phyloP scores from a whole-genome alignment of 2,113 vertebrate genomes.

The Herpetotheres cachinnans region DNA sequence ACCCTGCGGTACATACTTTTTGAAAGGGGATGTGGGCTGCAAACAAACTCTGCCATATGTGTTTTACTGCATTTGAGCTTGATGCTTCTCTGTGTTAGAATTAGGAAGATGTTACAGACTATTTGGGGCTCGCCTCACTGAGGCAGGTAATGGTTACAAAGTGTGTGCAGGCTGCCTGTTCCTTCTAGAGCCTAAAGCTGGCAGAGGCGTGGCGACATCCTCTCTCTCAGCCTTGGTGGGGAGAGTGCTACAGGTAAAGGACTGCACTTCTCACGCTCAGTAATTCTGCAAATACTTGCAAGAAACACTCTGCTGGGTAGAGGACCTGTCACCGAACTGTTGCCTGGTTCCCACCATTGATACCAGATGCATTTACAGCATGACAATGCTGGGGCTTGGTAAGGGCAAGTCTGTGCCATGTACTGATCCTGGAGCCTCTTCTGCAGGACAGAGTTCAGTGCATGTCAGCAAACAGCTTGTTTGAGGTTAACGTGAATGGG shows the following conservation, averaged over 20 bases:
- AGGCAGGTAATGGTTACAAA: neutral
- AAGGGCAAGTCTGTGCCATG: neutral
- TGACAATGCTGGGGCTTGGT: rapidly evolving
- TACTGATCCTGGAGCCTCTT: neutral
- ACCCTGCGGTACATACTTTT: neutral
- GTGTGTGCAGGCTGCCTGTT: neutral
- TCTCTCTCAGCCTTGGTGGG: neutral
- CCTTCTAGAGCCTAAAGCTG: neutral
- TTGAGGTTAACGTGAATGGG: neutral
- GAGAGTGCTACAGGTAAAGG: neutral
- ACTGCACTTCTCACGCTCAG: neutral
- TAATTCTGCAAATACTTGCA: neutral
- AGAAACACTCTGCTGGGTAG: neutral
- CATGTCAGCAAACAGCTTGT: neutral
- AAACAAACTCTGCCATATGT: neutral
- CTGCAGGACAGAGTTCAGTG: neutral
- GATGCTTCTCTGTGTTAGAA: neutral
- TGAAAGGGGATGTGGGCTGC: neutral
- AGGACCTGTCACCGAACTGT: neutral
- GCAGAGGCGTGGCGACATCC: neutral
- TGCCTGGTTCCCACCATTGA: neutral
- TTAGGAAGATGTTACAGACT: neutral
- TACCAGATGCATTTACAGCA: neutral
- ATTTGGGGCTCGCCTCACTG: neutral
- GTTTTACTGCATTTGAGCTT: neutral